Conservation (phyloP, 1,140 invertebrate species). For the Papilio polytes region DNA sequence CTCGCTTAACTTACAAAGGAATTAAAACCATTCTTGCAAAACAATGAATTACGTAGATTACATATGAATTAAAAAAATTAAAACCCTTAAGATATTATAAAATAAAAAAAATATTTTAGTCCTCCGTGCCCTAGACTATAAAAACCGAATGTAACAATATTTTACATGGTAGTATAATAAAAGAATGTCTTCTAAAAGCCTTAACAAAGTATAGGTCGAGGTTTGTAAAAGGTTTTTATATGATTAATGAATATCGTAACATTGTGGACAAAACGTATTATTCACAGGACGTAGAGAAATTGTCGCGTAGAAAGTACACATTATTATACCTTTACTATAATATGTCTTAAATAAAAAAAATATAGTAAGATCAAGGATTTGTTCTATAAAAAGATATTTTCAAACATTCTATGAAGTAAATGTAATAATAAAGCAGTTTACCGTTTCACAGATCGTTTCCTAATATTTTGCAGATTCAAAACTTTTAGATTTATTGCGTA, state of each 20-base stretch:
- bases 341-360: background rate
- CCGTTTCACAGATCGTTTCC: too few relatives aligned
- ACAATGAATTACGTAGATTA: background rate
- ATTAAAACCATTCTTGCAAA: background rate
- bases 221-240: background rate
- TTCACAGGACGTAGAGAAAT: background rate
- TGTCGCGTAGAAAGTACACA: background rate
- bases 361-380: background rate
- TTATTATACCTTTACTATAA: background rate
- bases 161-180: too few relatives aligned
- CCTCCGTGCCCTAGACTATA: too few relatives aligned
- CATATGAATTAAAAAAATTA: too few relatives aligned
- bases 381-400: background rate
- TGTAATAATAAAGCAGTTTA: too few relatives aligned
- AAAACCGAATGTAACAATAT: too few relatives aligned
- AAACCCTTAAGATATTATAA: too few relatives aligned
- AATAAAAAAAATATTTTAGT: too few relatives aligned
- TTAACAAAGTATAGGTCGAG: slow-evolving; percentile 24
- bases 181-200: background rate
- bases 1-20: background rate
- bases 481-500: too few relatives aligned
- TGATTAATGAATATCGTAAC: slow-evolving; percentile 20
- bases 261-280: slow-evolving; percentile 19
- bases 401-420: background rate
- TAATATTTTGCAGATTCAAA: too few relatives aligned